Base-by-base conservation (phyloP, 1,140 invertebrate genomes). In the Aleiodes sp. region DNA sequence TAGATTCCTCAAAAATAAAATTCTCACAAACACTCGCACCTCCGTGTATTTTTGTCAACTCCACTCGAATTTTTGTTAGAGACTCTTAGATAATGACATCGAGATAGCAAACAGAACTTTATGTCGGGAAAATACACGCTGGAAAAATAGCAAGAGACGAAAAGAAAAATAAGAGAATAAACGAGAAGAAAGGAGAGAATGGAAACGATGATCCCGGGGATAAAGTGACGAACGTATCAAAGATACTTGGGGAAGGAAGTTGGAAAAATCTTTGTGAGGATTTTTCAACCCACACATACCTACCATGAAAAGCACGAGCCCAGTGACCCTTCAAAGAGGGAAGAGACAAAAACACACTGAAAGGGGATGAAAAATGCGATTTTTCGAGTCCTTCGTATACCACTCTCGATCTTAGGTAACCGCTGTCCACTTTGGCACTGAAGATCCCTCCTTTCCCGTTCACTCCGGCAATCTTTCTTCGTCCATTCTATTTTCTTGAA, bases 301-400 rank as follows among this genome's bases (percentile, higher is more conserved):
- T 31, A 28, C 21, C 19, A 41, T 66, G 21, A 65, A 65, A 60
- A 41, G 12, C 29, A 31, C 41, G 52, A n/a, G 46, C 46, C 9
- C 19, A 0, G 46, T 70, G 68, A 67, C 65, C 68, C 72, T 70
- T 73, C 57, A 60, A 10, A 52, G 62, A 71, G 37, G 61, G 28
- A 64, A 26, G 33, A 67, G 4, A 66, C 28, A 68, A 60, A 57
- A 65, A 46, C n/a, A 64, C 63, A 56, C 19, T 33, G 28, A 52
- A 52, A 39, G 71, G 69, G 74, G 71, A n/a, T 73, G 71, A 73
- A 33, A 71, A 71, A 64, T 71, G 74, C 68, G 69, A 71, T 75
- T 71, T 73, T 73, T 73, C 71, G 74, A 64, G 43, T 67, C 68
- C 71, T 60, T 66, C 66, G 41, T 31, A 65, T 68, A 57, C 16